A percentile compares a stretch with the other conserved stretches of the same genome.
Evolutionary conservation across 1,140 invertebrate species (phyloP).

Genomic region (Sesamia nonagrioides): DNA sequence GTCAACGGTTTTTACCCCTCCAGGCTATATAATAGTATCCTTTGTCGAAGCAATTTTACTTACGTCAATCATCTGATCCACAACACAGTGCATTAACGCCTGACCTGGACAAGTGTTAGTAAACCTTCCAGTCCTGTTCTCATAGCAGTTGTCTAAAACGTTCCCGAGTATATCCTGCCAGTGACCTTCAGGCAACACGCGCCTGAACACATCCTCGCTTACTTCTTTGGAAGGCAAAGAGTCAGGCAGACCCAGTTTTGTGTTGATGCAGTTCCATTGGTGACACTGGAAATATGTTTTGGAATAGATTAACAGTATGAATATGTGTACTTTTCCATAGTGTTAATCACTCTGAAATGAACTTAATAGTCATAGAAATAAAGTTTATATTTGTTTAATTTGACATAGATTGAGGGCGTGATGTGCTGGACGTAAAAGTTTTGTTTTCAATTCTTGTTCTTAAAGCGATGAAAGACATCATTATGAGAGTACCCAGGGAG

Average conservation of each 20-base stretch:
- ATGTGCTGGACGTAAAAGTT: too few species aligned
- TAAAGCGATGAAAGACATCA: too few species aligned
- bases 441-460: too few species aligned
- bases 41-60: constrained; percentile 5
- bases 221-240: constrained; percentile 59
- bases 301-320: not conserved
- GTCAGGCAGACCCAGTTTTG: constrained; percentile 66
- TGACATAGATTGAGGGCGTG: too few species aligned
- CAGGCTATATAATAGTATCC: too few species aligned
- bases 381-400: too few species aligned
- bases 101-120: constrained; percentile 76
- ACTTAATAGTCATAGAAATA: too few species aligned
- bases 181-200: constrained; percentile 55
- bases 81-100: constrained; percentile 71
- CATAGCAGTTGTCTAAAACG: constrained; percentile 66
- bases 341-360: too few species aligned
- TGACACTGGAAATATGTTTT: constrained; percentile 66
- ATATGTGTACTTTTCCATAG: too few species aligned
- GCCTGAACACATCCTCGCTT: constrained; percentile 39
- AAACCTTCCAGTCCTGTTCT: constrained; percentile 59
- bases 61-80: constrained; percentile 72
- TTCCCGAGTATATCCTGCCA: constrained; percentile 62
- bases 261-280: constrained; percentile 73
- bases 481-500: too few species aligned
- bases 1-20: too few species aligned